These are phyloP conservation scores for Ciconia boyciana DNA, from an alignment of 2,113 vertebrate genomes.

Conservation along the genomic window DNA sequence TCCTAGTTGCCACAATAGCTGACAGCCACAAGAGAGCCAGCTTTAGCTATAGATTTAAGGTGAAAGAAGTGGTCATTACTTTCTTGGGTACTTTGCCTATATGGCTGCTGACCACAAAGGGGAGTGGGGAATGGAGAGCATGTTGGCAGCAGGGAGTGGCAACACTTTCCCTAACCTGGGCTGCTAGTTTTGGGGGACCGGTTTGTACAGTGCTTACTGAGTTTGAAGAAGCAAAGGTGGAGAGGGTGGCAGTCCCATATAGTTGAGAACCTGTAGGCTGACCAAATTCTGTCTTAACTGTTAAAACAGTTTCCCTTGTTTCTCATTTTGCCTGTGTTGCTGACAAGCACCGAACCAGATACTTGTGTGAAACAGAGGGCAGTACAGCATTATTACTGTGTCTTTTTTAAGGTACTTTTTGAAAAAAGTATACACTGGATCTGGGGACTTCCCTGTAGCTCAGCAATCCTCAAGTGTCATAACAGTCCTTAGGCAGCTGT, in stretches of 20 bases:
- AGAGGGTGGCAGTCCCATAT: background rate
- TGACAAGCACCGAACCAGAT: background rate
- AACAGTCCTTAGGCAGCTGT: background rate
- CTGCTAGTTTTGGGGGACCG: background rate
- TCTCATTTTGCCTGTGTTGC: background rate
- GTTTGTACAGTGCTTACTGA: background rate
- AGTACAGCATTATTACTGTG: background rate
- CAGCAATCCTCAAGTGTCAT: background rate
- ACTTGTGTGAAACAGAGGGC: background rate
- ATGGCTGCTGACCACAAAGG: accelerated
- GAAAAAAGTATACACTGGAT: background rate
- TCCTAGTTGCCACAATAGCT: background rate
- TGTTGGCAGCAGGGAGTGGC: background rate
- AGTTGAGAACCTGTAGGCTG: background rate
- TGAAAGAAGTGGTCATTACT: background rate
- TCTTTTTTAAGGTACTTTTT: background rate
- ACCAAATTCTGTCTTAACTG: background rate
- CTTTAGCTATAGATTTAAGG: background rate
- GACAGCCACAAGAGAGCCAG: background rate
- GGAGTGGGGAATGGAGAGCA: background rate
- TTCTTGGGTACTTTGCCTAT: background rate
- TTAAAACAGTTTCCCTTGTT: background rate
- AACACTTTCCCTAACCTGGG: background rate
- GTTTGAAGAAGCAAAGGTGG: background rate
- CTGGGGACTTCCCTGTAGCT: background rate